Evolutionary conservation across 2,888 invertebrate species (phyloP).

Genomic region (Caenorhabditis imperialis): DNA sequence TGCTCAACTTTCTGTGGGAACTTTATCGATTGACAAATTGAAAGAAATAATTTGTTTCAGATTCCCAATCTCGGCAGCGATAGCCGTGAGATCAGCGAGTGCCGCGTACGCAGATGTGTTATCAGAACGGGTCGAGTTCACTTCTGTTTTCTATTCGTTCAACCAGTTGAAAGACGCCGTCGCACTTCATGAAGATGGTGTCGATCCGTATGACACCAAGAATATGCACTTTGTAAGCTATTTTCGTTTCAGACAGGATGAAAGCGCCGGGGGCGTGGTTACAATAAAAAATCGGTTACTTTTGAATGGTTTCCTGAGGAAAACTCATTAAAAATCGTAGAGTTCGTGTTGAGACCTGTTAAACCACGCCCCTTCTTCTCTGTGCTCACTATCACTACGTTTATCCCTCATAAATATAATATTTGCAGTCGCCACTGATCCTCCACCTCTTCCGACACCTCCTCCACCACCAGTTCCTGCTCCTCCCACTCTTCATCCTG

Average conservation of each 20-base stretch:
- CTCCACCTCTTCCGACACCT: constrained; percentile 29
- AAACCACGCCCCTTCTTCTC: too few species aligned
- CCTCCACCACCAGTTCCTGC: background rate
- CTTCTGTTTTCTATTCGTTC: constrained; percentile 39
- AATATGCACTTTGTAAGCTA: constrained; percentile 36
- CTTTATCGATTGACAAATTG: background rate
- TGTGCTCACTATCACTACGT: too few species aligned
- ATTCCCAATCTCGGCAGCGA: constrained; percentile 20
- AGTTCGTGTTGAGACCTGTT: too few species aligned
- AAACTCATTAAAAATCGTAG: too few species aligned
- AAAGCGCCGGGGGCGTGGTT: too few species aligned
- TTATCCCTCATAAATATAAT: too few species aligned
- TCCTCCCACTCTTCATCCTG: constrained; percentile 27
- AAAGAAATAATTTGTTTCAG: too few species aligned
- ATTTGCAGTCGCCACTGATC: constrained; percentile 33
- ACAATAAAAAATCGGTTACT: too few species aligned
- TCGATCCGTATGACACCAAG: constrained; percentile 49
- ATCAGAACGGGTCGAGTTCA: constrained; percentile 45
- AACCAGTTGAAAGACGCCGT: constrained; percentile 46
- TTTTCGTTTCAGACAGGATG: too few species aligned
- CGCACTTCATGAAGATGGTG: constrained; percentile 42
- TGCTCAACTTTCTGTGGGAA: constrained; percentile 10
- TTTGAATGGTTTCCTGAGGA: too few species aligned
- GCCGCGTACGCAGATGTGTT: constrained; percentile 23
- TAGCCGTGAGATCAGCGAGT: constrained; percentile 23